phyloP scores from a whole-genome alignment of 2,888 invertebrate genomes.

The Barypeithes pellucidus region DNA sequence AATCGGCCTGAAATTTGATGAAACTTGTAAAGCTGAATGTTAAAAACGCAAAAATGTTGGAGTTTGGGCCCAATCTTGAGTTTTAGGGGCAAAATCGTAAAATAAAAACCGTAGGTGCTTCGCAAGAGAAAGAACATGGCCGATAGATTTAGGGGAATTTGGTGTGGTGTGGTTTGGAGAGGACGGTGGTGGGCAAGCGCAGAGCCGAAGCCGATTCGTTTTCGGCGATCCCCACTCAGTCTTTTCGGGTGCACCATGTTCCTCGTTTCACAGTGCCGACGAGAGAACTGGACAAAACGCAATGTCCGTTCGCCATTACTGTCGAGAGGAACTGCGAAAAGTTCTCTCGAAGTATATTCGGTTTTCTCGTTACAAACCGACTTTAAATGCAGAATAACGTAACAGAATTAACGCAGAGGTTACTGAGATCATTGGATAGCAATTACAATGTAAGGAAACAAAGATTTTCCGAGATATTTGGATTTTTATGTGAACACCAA shows the following conservation, averaged over 20 bases:
- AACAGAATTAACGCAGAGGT: conserved; percentile 94
- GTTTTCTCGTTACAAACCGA: conserved; percentile 71
- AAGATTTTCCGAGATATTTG: conserved; percentile 61
- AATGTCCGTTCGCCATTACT: conserved; percentile 72
- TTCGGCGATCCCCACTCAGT: conserved; percentile 70
- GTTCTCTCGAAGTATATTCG: conserved; percentile 70
- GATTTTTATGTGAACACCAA: conserved; percentile 61
- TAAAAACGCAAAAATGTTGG: neutral
- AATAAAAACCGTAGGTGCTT: conserved; percentile 28
- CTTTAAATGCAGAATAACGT: conserved; percentile 87
- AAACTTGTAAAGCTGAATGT: neutral
- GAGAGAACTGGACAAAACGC: conserved; percentile 71
- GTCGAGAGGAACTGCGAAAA: conserved; percentile 70
- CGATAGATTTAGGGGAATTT: conserved; percentile 49
- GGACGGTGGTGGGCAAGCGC: conserved; percentile 63
- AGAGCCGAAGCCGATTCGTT: conserved; percentile 65
- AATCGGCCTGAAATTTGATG: conserved; percentile 30
- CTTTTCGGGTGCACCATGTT: conserved; percentile 71
- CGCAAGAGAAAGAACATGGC: conserved; percentile 34
- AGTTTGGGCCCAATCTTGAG: conserved; percentile 9
- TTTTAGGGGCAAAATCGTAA: conserved; percentile 8
- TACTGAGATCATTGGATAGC: conserved; percentile 96
- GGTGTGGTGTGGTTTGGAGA: conserved; percentile 33
- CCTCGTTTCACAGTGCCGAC: conserved; percentile 71
- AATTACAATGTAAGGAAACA: conserved; percentile 95